Base-by-base conservation (phyloP, 2,888 invertebrate species). In the Salticus scenicus region DNA sequence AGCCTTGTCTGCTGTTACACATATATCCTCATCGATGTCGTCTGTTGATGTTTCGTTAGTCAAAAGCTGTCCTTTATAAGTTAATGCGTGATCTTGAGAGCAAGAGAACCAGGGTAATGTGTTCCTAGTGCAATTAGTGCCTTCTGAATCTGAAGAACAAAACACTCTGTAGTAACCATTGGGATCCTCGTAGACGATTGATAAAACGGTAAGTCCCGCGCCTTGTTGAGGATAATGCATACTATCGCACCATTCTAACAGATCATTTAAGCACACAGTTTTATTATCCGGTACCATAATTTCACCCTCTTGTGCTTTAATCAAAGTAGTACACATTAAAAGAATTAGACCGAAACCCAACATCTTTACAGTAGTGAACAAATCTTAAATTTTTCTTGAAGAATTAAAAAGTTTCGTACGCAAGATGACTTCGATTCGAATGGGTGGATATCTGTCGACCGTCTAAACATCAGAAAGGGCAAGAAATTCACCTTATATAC, bases 51-150 rank as follows among this genome's bases (percentile, higher is more conserved):
- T 37, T 28, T 51, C 71, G 10, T 47, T 69, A 17, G 28, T 30
- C 14, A 79, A 12, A 17, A 31, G 14, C 0, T 73, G 20, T 4
- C 79, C 85, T 17, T 85, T 74, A 79, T 85, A 85, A 20, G 30
- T 31, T 2, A 85, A 28, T 2, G 67, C 20, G 28, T 74, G 28
- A 1, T 79, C 75, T 1, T 33, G 70, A 12, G 69, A 42, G 20
- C 85, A 85, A 27, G 28, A 12, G 27, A 85, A 72, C 85, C 85
- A 85, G 0, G 74, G 63, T 17, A n/a, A 17, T 42, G 30, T 66
- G 37, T 85, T 79, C 30, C 69, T 79, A 47, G 79, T 85, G 42
- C 85, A 85, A 79, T 85, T 75, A 1, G 79, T 79, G 17, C 79
- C 85, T 0, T 75, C 75, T 27, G 74, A 70, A 70, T 85, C 85